A percentile compares a stretch with the other conserved stretches of the same genome.
Conservation (phyloP, 2,888 invertebrate genomes). For the Caenorhabditis sp. region DNA sequence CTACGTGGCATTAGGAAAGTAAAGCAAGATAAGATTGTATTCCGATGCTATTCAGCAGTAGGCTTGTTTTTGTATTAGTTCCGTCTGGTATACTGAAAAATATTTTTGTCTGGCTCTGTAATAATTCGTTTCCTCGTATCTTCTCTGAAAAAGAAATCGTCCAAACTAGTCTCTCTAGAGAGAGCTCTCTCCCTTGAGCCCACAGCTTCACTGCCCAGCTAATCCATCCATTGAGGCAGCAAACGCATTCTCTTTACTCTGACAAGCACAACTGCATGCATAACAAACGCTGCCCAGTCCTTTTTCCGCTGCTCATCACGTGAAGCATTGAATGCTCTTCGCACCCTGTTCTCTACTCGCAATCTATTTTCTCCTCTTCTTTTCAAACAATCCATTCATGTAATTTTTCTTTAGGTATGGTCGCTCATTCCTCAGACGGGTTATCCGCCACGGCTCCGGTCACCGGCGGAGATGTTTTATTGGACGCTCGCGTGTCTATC, state of each 20-base stretch:
- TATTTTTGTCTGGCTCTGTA: constrained; percentile 19
- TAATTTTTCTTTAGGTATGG: constrained; percentile 51
- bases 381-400: not conserved
- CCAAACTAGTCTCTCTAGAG: not conserved
- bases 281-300: constrained; percentile 36
- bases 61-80: constrained; percentile 4
- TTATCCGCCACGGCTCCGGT: constrained; percentile 67
- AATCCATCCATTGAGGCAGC: constrained; percentile 26
- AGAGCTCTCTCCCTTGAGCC: constrained; percentile 19
- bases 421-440: constrained; percentile 70
- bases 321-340: constrained; percentile 37
- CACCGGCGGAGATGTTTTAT: constrained; percentile 63
- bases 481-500: constrained; percentile 40
- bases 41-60: constrained; percentile 3
- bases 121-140: constrained; percentile 26
- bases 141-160: constrained; percentile 1
- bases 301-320: constrained; percentile 47
- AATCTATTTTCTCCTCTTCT: not conserved
- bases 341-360: constrained; percentile 1
- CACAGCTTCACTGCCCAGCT: constrained; percentile 13
- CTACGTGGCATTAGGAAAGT: constrained; percentile 11
- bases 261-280: constrained; percentile 42
- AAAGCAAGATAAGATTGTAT: constrained; percentile 13
- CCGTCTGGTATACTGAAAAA: not conserved
- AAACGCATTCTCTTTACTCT: constrained; percentile 23